These are phyloP conservation scores for Balanococcus diminutus DNA, from an alignment of 2,888 invertebrate species.

Conservation along the genomic window DNA sequence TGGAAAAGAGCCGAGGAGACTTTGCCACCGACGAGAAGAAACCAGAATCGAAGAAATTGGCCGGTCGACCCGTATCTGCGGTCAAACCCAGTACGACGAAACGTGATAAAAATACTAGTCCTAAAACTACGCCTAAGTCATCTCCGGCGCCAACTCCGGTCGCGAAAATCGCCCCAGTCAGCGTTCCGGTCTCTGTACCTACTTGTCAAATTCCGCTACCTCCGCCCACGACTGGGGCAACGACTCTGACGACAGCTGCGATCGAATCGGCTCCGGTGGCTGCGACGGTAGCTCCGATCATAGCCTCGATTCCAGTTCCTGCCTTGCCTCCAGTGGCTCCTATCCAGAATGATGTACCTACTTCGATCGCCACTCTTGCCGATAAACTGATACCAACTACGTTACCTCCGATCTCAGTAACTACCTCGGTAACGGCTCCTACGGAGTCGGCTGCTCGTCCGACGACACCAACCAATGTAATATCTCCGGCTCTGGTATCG, in stretches of 20 bases:
- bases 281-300: not conserved
- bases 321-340: not conserved
- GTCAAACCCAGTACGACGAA: not conserved
- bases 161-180: not conserved
- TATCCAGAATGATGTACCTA: not conserved
- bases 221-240: not conserved
- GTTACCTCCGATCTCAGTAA: not conserved
- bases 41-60: not conserved
- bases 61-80: not conserved
- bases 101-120: conserved; percentile 37
- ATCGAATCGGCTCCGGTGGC: not conserved
- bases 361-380: not conserved
- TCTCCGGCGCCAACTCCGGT: not conserved
- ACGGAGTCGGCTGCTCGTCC: not conserved
- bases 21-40: not conserved
- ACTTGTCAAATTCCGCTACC: not conserved
- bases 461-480: not conserved
- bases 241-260: too few relatives aligned
- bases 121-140: not conserved
- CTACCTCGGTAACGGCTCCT: not conserved
- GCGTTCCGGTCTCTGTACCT: not conserved
- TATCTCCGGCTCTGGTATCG: not conserved
- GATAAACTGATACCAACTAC: not conserved
- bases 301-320: not conserved
- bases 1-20: not conserved